Evolutionary conservation across 2,888 invertebrate species (phyloP), one percentile per base, ranked within the genome.

Genomic region (Helobdella robusta): DNA sequence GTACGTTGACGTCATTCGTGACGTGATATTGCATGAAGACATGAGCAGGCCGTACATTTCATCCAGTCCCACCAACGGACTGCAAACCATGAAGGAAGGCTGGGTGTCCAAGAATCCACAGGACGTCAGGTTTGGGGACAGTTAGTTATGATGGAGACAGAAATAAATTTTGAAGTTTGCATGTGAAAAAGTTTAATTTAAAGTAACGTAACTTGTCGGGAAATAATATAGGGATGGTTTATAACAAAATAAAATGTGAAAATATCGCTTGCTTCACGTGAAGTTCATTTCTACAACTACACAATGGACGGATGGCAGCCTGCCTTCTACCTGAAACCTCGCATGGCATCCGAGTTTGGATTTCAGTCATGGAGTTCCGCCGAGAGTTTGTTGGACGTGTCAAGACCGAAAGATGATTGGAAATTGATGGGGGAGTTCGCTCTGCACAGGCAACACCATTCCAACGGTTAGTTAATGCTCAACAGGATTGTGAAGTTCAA

Each of bases 291-390:
- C 76, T 97, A 98, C 79, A 87, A 90, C 73, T 92, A 94, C 74
- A 64, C 85, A 0, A 80, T 82, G 30, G 87, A 97, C 74, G 85
- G 86, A 64, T 97, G 92, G 91, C 82, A 88, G 73, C 83, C 85
- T 59, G 84, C 83, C 66, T 85, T 84, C 5, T 93, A 87, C 77
- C 89, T 89, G 0, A 83, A 84, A 18, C 86, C 92, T 0, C 83
- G 97, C 73, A 95, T 97, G 79, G 86, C 87, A 2, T 94, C 97
- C 0, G 98, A 99, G 79, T 99, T 91, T 76, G 98, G 98, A 0
- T 87, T 89, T 71, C 95, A 97, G 79, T 89, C 93, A 0, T 82
- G 89, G 70, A 93, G 95, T 0, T 86, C 87, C 1, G 77, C 86
- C 23, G 81, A 82, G 46, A 85, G 90, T 0, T 76, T 81, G 54